Percentiles rank a stretch among this genome's conserved stretches.
Conservation (phyloP, 2,113 vertebrate genomes). For the Lota lota region DNA sequence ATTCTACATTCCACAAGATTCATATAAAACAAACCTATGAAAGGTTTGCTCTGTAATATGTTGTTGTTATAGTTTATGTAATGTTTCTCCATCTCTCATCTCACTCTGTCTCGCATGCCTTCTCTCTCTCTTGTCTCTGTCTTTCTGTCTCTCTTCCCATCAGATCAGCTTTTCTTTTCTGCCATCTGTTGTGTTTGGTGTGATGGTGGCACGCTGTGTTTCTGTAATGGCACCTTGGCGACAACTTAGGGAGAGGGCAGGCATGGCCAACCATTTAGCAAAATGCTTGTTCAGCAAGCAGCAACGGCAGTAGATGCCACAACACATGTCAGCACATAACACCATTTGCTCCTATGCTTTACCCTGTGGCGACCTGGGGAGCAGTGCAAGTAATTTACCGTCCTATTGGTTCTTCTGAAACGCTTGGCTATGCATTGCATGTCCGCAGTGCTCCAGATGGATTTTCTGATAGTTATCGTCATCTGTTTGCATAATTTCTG, state of each 20-base stretch:
- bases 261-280: conserved; percentile 36
- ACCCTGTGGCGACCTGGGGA: not conserved
- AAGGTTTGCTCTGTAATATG: not conserved
- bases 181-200: conserved; percentile 42
- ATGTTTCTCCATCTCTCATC: conserved; percentile 5
- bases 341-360: not conserved
- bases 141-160: conserved; percentile 31
- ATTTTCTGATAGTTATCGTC: conserved; percentile 36
- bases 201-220: conserved; percentile 34
- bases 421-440: no score
- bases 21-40: not conserved
- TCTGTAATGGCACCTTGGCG: conserved; percentile 55
- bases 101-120: conserved; percentile 5
- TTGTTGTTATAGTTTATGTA: not conserved
- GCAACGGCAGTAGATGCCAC: conserved; percentile 37
- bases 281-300: conserved; percentile 55
- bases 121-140: conserved; percentile 8
- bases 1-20: no score
- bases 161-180: conserved; percentile 21
- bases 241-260: conserved; percentile 41
- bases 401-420: no score
- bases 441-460: conserved; percentile 10
- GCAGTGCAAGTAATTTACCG: no score
- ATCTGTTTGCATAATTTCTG: conserved; percentile 27
- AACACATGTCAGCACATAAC: conserved; percentile 51